These are phyloP conservation scores for Albula glossodonta DNA, from an alignment of 2,113 vertebrate genomes.

Conservation along the genomic window DNA sequence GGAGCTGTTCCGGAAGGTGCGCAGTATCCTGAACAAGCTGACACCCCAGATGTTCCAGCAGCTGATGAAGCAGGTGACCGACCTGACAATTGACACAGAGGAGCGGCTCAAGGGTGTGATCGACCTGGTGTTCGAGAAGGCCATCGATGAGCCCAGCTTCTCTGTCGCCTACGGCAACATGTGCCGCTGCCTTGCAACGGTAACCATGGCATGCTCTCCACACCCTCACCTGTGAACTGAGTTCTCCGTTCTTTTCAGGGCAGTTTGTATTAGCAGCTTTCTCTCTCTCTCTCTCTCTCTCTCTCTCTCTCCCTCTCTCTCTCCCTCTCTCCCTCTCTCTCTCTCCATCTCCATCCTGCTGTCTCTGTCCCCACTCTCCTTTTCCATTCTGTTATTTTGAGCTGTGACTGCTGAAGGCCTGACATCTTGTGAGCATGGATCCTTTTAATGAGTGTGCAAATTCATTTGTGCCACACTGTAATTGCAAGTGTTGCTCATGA, in stretches of 20 bases:
- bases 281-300: constrained; percentile 50
- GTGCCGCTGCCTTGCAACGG: constrained; percentile 95
- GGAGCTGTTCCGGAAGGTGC: constrained; percentile 91
- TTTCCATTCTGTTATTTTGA: constrained; percentile 71
- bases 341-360: background rate
- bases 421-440: too few species aligned
- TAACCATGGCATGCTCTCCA: constrained; percentile 59
- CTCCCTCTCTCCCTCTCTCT: background rate
- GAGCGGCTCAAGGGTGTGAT: constrained; percentile 96
- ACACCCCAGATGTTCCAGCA: constrained; percentile 98
- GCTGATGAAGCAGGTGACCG: constrained; percentile 94
- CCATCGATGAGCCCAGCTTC: constrained; percentile 95
- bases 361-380: background rate
- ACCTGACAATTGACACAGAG: constrained; percentile 91
- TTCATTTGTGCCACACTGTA: too few species aligned
- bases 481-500: too few species aligned
- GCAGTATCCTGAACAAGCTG: constrained; percentile 95
- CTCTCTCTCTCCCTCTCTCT: background rate
- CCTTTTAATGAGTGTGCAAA: too few species aligned
- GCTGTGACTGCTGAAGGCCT: constrained; percentile 16
- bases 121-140: constrained; percentile 97
- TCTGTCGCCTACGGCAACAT: constrained; percentile 98
- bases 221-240: background rate
- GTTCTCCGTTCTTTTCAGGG: background rate
- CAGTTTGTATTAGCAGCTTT: background rate